phyloP scores from a whole-genome alignment of 2,113 vertebrate genomes.

The Nyctereutes procyonoides region DNA sequence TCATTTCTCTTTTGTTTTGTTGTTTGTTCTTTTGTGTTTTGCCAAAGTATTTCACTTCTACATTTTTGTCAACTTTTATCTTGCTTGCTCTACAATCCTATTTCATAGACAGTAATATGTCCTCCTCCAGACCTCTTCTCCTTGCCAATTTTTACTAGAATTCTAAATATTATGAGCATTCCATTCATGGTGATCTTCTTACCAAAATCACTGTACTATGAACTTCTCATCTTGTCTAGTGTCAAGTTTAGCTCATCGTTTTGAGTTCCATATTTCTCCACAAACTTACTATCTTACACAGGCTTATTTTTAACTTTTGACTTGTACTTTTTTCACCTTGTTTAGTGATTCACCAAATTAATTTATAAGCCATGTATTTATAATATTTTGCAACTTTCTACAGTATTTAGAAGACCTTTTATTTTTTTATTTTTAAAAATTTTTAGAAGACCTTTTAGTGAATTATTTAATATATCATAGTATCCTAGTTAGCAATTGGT shows the following conservation, averaged over 20 bases:
- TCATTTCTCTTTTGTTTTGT: not conserved
- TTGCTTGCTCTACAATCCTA: constrained; percentile 27
- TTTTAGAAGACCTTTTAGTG: not conserved
- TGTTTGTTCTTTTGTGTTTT: constrained; percentile 52
- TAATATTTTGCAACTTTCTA: not conserved
- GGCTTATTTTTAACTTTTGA: not conserved
- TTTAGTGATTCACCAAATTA: not conserved
- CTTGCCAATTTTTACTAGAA: constrained; percentile 12
- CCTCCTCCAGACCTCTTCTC: not conserved
- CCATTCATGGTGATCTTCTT: not conserved
- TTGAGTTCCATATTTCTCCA: not conserved
- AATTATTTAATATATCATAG: not conserved
- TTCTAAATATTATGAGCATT: not conserved
- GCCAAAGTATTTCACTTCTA: constrained; percentile 22
- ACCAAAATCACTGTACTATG: not conserved
- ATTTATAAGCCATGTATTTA: not conserved
- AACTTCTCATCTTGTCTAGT: not conserved
- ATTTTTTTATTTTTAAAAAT: not conserved
- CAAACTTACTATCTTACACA: not conserved
- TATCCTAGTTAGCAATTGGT: not conserved
- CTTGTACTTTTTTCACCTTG: not conserved
- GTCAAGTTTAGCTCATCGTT: not conserved
- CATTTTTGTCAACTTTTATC: constrained; percentile 55
- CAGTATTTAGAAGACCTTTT: not conserved
- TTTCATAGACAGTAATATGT: constrained; percentile 10